Evolutionary conservation across 1,140 invertebrate species (phyloP).

Genomic region (Zaprionus ornatus): DNA sequence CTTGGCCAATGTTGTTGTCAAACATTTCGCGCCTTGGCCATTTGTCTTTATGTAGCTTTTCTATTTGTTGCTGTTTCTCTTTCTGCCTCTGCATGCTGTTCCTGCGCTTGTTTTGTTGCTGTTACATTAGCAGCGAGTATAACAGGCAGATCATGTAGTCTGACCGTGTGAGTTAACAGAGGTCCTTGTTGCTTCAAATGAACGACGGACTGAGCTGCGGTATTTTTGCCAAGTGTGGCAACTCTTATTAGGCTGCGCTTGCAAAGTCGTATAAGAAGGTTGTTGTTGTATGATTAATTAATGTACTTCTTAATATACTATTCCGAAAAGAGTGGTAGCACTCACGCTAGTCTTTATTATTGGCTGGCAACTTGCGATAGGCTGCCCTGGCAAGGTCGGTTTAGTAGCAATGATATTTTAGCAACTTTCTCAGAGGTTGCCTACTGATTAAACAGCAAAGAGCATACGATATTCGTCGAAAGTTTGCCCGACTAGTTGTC

Average conservation of each 20-base stretch:
- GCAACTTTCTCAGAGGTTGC: neutral
- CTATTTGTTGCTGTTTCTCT: slow-evolving; percentile 5
- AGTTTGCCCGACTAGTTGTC: slow-evolving; percentile 2
- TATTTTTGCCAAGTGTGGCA: neutral
- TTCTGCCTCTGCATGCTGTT: neutral
- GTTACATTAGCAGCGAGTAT: neutral
- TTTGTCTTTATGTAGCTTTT: slow-evolving; percentile 59
- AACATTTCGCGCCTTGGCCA: slow-evolving; percentile 77
- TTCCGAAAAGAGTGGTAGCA: too few species aligned
- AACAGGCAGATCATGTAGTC: neutral
- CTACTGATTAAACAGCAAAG: slow-evolving; percentile 5
- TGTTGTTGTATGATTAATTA: too few species aligned
- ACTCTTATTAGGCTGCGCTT: neutral
- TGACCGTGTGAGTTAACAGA: neutral
- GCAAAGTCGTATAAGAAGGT: too few species aligned
- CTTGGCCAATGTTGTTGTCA: slow-evolving; percentile 55
- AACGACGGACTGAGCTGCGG: neutral
- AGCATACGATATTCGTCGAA: slow-evolving; percentile 29
- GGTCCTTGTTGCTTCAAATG: neutral
- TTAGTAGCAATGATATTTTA: too few species aligned
- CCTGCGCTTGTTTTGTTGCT: slow-evolving; percentile 2
- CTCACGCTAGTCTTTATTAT: too few species aligned
- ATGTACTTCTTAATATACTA: too few species aligned
- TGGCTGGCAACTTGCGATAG: too few species aligned
- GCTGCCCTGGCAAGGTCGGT: too few species aligned